Conservation (phyloP, 2,113 vertebrate genomes). For the Hemibagrus wyckioides region DNA sequence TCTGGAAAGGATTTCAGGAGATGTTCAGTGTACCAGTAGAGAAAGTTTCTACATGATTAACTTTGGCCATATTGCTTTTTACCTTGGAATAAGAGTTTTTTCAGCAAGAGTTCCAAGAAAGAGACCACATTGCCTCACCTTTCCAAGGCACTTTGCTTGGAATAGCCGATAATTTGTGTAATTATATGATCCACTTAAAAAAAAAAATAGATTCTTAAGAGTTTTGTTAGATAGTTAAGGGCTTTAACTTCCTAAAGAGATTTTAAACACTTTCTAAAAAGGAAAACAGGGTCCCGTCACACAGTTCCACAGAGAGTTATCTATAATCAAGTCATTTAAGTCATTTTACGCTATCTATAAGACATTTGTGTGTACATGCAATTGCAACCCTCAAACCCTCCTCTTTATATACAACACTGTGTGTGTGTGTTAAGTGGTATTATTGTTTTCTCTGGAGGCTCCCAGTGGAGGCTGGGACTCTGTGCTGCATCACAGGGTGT, state of each 20-base stretch:
- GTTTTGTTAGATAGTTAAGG: neutral
- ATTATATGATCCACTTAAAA: no score
- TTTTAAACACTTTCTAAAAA: neutral
- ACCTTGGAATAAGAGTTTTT: neutral
- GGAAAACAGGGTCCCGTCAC: neutral
- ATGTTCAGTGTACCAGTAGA: neutral
- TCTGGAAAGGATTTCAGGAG: neutral
- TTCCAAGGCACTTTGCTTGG: neutral
- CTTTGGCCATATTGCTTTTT: conserved; percentile 2
- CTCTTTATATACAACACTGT: neutral
- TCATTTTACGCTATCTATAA: neutral
- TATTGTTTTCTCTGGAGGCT: conserved; percentile 53
- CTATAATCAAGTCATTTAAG: no score
- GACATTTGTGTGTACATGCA: neutral
- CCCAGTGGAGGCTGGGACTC: conserved; percentile 38
- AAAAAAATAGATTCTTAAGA: neutral
- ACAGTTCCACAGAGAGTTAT: no score
- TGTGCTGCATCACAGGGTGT: conserved; percentile 46
- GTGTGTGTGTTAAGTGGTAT: conserved; percentile 23
- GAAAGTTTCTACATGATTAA: neutral
- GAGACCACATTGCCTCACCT: neutral
- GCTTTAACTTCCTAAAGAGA: neutral
- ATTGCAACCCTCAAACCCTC: neutral
- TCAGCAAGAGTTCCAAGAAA: neutral
- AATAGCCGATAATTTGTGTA: neutral